These are phyloP conservation scores for Hippocampus zosterae DNA, from an alignment of 2,113 vertebrate species.

Conservation along the genomic window DNA sequence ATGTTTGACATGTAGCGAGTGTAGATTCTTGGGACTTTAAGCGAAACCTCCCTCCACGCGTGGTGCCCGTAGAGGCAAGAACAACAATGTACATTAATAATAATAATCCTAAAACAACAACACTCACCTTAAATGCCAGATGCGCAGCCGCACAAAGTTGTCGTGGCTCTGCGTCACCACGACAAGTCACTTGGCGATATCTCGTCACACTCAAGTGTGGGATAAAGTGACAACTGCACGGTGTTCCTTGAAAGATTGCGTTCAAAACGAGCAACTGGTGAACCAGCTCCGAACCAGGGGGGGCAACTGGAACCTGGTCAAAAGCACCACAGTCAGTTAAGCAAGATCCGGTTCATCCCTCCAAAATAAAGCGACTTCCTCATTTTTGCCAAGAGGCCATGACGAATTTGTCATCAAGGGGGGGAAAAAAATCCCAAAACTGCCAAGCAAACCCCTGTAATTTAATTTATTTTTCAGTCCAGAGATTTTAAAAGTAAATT, in stretches of 20 bases:
- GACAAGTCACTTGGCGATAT: constrained; percentile 1
- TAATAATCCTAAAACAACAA: not conserved
- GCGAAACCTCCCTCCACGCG: not conserved
- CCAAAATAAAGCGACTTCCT: constrained; percentile 40
- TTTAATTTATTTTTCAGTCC: too few species aligned
- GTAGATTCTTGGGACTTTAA: not conserved
- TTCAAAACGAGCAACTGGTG: constrained; percentile 15
- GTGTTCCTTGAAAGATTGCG: not conserved
- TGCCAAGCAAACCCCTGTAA: too few species aligned
- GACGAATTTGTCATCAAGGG: too few species aligned
- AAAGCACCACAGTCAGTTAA: rapidly evolving
- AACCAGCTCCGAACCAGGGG: constrained; percentile 4
- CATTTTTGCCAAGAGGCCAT: not conserved
- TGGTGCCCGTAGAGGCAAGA: not conserved
- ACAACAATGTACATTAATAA: not conserved
- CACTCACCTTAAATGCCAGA: constrained; percentile 31
- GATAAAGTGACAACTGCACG: not conserved
- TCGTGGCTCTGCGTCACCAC: not conserved
- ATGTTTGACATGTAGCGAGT: not conserved
- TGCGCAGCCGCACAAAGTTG: constrained; percentile 20
- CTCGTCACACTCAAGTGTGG: not conserved
- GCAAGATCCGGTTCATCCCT: not conserved
- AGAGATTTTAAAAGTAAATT: too few species aligned
- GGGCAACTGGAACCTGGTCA: constrained; percentile 9
- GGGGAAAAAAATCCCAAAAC: too few species aligned